These are phyloP conservation scores for Percopsis transmontana DNA, from an alignment of 2,113 vertebrate species.

Conservation along the genomic window DNA sequence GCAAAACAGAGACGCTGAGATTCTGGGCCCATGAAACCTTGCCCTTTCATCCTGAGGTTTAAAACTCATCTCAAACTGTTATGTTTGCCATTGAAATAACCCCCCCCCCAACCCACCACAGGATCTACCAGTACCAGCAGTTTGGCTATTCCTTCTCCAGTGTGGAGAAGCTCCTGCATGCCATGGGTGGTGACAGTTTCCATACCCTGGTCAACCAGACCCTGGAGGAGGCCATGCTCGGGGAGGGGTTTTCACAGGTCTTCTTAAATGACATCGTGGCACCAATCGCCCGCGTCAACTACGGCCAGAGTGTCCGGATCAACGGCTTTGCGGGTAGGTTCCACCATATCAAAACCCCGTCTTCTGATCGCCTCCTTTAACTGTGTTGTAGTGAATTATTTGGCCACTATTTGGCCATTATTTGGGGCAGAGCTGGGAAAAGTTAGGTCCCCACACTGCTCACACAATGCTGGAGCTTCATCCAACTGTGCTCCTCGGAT, in stretches of 20 bases:
- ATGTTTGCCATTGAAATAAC: neutral
- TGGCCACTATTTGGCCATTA: too few relatives aligned
- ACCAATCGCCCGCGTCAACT: conserved; percentile 83
- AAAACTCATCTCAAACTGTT: neutral
- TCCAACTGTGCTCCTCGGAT: too few relatives aligned
- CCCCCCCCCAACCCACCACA: conserved; percentile 39
- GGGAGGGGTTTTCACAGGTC: conserved; percentile 86
- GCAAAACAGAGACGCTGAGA: too few relatives aligned
- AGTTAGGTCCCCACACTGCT: too few relatives aligned
- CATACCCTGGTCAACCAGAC: conserved; percentile 82
- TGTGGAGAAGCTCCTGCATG: conserved; percentile 84
- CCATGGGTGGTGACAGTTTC: conserved; percentile 84
- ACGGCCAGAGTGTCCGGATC: conserved; percentile 82
- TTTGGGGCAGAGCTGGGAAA: too few relatives aligned
- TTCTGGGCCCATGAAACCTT: too few relatives aligned
- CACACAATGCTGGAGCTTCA: too few relatives aligned
- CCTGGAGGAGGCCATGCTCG: conserved; percentile 85
- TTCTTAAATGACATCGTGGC: conserved; percentile 87
- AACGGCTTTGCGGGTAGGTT: conserved; percentile 87
- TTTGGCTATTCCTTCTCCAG: conserved; percentile 90
- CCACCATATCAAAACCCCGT: neutral
- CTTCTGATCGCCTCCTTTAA: too few relatives aligned
- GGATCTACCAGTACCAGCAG: conserved; percentile 95
- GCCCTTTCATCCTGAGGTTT: neutral
- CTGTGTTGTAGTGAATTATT: too few relatives aligned